Conservation (phyloP, 2,797 vertebrate species). For the Melanotaenia trifasciata region DNA sequence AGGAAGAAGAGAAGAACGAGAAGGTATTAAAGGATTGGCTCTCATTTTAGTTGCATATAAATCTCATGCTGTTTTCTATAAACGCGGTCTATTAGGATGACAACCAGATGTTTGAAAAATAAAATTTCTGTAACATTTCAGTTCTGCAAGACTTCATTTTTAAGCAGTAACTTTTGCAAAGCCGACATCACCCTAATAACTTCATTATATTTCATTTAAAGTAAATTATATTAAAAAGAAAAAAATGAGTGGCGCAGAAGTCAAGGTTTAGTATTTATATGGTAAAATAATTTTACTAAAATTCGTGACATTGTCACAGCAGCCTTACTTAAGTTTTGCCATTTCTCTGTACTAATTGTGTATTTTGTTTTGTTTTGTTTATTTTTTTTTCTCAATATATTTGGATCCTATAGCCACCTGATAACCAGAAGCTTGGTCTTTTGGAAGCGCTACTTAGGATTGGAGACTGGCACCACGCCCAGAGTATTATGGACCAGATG, state of each 20-base stretch:
- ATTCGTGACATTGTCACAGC: not conserved
- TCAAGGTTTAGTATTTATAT: not conserved
- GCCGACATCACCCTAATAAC: not conserved
- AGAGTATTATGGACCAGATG: conserved; percentile 99
- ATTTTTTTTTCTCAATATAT: conserved; percentile 1
- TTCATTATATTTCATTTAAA: not conserved
- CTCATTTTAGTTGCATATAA: not conserved
- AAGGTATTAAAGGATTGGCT: conserved; percentile 82
- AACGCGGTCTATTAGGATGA: not conserved
- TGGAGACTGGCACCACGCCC: conserved; percentile 97
- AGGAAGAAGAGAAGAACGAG: conserved; percentile 96
- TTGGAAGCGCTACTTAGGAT: conserved; percentile 95
- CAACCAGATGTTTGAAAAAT: not conserved
- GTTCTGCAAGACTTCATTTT: not conserved
- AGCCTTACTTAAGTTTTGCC: not conserved
- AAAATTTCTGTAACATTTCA: not conserved
- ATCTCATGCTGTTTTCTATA: not conserved
- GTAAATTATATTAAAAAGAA: not conserved
- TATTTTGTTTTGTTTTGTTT: not conserved
- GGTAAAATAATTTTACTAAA: not conserved
- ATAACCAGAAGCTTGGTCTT: conserved; percentile 97
- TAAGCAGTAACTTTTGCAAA: not conserved
- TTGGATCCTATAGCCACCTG: conserved; percentile 85
- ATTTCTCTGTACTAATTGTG: not conserved
- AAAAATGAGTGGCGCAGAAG: not conserved